Evolutionary conservation across 2,888 invertebrate genomes (phyloP).

Genomic region (Tetheella fluctuosa): DNA sequence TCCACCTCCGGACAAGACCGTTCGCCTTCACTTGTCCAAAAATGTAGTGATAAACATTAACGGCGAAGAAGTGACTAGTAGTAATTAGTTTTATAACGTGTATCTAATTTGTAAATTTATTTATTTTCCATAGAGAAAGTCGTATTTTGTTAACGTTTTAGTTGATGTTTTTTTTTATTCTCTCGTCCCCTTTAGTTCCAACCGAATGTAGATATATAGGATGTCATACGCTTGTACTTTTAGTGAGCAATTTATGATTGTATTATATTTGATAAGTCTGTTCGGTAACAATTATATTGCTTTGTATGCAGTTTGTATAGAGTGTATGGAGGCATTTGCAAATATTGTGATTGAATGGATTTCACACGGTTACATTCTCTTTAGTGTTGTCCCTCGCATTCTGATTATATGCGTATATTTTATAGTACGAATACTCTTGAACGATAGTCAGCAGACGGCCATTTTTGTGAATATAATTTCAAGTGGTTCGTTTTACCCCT

Average conservation of each 20-base stretch:
- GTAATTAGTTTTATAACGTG: constrained; percentile 76
- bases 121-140: constrained; percentile 84
- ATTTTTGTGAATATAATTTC: background rate
- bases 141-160: constrained; percentile 85
- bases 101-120: constrained; percentile 84
- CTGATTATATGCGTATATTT: constrained; percentile 49
- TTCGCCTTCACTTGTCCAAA: constrained; percentile 59
- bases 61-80: constrained; percentile 77
- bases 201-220: constrained; percentile 80
- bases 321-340: constrained; percentile 59
- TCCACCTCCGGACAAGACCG: constrained; percentile 39
- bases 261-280: constrained; percentile 73
- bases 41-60: constrained; percentile 73
- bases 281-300: constrained; percentile 68
- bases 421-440: constrained; percentile 36
- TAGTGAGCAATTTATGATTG: constrained; percentile 78
- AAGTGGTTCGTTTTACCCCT: background rate
- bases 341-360: constrained; percentile 71
- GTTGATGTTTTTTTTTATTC: constrained; percentile 80
- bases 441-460: constrained; percentile 38
- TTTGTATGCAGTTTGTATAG: constrained; percentile 64
- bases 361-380: constrained; percentile 62
- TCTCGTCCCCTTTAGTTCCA: constrained; percentile 77
- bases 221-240: constrained; percentile 83
- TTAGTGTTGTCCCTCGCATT: constrained; percentile 66